phyloP scores from a whole-genome alignment of 2,797 vertebrate genomes.

The Chaunax sp. region DNA sequence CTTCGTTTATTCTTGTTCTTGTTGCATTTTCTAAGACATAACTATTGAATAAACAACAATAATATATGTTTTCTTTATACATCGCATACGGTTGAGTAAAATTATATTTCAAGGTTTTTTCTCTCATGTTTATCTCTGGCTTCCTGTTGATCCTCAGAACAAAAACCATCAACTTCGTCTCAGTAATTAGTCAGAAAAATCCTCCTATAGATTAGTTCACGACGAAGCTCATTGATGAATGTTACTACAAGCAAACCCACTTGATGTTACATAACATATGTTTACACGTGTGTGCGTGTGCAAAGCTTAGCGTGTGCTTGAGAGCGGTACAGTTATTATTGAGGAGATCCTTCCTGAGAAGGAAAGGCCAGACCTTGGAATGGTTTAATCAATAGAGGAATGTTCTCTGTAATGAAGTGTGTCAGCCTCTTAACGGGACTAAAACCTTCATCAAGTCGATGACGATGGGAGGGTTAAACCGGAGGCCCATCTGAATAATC shows the following conservation, averaged over 20 bases:
- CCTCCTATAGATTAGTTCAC: too few relatives aligned
- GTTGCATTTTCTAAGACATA: too few relatives aligned
- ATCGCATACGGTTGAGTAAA: too few relatives aligned
- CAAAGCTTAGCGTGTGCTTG: conserved; percentile 25
- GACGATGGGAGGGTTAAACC: conserved; percentile 78
- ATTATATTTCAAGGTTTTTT: too few relatives aligned
- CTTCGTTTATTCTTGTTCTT: too few relatives aligned
- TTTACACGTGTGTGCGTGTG: conserved; percentile 12
- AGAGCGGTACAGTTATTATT: conserved; percentile 66
- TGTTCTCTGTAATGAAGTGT: conserved; percentile 92
- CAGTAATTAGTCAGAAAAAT: too few relatives aligned
- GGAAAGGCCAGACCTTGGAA: conserved; percentile 87
- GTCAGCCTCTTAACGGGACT: conserved; percentile 93
- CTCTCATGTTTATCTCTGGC: too few relatives aligned
- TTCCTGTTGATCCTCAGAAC: too few relatives aligned
- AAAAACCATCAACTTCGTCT: too few relatives aligned
- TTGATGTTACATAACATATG: background rate
- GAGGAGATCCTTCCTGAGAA: conserved; percentile 79
- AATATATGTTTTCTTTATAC: too few relatives aligned
- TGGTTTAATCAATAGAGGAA: conserved; percentile 94
- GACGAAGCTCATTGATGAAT: too few relatives aligned
- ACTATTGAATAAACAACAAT: too few relatives aligned
- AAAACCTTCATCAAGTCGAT: conserved; percentile 88
- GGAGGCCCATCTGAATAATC: conserved; percentile 83
- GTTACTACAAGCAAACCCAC: background rate